Conservation (phyloP, 2,797 vertebrate species). For the Gymnocypris eckloni region DNA sequence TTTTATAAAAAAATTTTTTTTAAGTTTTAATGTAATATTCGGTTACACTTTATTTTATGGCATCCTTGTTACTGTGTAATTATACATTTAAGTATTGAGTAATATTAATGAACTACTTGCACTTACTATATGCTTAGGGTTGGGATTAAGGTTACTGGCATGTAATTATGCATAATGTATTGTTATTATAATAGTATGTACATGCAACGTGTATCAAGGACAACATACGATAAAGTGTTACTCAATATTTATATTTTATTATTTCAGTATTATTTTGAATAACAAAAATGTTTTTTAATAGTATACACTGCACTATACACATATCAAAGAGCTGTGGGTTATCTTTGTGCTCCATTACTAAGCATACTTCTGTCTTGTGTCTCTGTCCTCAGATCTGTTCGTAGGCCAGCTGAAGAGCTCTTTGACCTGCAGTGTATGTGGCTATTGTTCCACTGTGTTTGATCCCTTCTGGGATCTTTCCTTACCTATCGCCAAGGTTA, state of each 20-base stretch:
- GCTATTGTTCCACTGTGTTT: slow-evolving; percentile 95
- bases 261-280: background rate
- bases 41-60: background rate
- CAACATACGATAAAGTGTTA: background rate
- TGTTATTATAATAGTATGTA: background rate
- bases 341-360: background rate
- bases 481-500: slow-evolving; percentile 94
- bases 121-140: no score
- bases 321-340: background rate
- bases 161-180: background rate
- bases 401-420: slow-evolving; percentile 97
- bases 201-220: background rate
- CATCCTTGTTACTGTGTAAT: background rate
- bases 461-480: slow-evolving; percentile 99
- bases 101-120: no score
- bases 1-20: no score
- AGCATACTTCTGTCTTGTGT: background rate
- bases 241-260: background rate
- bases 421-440: slow-evolving; percentile 91
- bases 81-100: no score
- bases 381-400: slow-evolving; percentile 84
- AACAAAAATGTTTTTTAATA: no score
- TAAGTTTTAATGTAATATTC: background rate
- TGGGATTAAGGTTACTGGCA: no score
- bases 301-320: background rate